Evolutionary conservation across 2,888 invertebrate species (phyloP).

Genomic region (Drosophila yooni): DNA sequence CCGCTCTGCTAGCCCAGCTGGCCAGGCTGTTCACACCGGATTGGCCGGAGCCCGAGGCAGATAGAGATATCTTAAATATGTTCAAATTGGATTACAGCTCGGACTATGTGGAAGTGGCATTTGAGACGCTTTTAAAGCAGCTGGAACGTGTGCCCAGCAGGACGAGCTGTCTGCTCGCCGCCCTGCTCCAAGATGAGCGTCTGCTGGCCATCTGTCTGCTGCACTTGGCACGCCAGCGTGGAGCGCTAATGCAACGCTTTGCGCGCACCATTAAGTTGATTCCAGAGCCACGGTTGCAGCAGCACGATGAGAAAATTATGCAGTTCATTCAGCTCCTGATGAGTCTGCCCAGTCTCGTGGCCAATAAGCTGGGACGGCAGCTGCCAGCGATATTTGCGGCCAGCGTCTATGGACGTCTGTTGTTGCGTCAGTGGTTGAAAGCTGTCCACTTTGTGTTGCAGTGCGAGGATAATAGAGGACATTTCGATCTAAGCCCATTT

Average conservation of each 20-base stretch:
- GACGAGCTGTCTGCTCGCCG: constrained; percentile 56
- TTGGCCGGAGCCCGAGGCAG: constrained; percentile 86
- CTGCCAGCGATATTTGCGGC: constrained; percentile 87
- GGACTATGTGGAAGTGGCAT: constrained; percentile 72
- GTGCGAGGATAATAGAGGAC: constrained; percentile 49
- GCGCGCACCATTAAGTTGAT: constrained; percentile 66
- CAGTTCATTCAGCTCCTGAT: constrained; percentile 87
- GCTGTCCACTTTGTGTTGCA: constrained; percentile 87
- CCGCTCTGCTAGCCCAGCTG: constrained; percentile 86
- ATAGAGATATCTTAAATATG: constrained; percentile 67
- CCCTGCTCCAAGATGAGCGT: constrained; percentile 72
- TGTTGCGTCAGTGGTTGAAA: constrained; percentile 88
- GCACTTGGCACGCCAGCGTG: constrained; percentile 67
- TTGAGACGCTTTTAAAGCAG: constrained; percentile 64
- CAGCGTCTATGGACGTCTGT: constrained; percentile 86
- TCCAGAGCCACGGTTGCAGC: constrained; percentile 60
- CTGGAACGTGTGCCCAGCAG: constrained; percentile 52
- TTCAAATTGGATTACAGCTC: constrained; percentile 81
- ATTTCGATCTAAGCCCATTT: constrained; percentile 82
- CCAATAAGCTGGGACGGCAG: constrained; percentile 88
- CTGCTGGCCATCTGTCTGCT: constrained; percentile 73
- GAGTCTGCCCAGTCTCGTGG: constrained; percentile 89
- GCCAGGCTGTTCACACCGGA: constrained; percentile 86
- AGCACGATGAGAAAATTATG: constrained; percentile 85
- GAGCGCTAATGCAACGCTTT: constrained; percentile 51